Evolutionary conservation across 2,888 invertebrate species (phyloP), one percentile per base, ranked within the genome.

Genomic region (Eudiplozoon nipponicum): DNA sequence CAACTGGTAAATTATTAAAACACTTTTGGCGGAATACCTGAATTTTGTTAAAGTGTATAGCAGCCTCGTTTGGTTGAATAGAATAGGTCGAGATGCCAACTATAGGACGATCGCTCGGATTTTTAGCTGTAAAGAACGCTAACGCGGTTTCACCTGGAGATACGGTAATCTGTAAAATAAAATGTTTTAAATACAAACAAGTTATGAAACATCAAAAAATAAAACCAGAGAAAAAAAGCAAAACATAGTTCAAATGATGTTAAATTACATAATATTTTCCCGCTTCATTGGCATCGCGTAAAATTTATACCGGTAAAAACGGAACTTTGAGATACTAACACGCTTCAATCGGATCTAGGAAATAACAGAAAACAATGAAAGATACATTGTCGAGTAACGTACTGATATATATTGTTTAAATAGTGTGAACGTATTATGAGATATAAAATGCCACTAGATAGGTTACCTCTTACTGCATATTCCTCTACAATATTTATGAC

Each of bases 31-130:
- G 7, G 13, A 21, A 22, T 45, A 60, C 60, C 55, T 94, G 90
- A 49, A 98, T 94, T 65, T 98, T 98, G 61, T 90, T 90, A 57
- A 98, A 94, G 64, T 98, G 94, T 51, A 74, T 75, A 7, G 84
- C 94, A 2, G 86, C 94, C 55, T 86, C 84, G 56, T 75, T 90
- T 0, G 94, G 94, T 18, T 86, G 66, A 19, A 98, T 77, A 61
- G 84, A 94, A 57, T 94, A 94, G 0, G 90, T 90, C 47, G 90
- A 84, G 47, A 98, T 76, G 31, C 94, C 94, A 37, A 61, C 54
- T 2, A 98, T 72, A 0, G 84, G 70, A 45, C 63, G 62, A 51
- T 77, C 68, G 1, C 80, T 77, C 1, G 84, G 81, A 63, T 98
- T 98, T 47, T 64, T 69, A 0, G 94, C 94, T 9, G 80, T 78